A percentile compares a stretch with the other conserved stretches of the same genome.
Evolutionary conservation across 2,113 vertebrate species (phyloP).

Genomic region (Hippopotamus amphibius): DNA sequence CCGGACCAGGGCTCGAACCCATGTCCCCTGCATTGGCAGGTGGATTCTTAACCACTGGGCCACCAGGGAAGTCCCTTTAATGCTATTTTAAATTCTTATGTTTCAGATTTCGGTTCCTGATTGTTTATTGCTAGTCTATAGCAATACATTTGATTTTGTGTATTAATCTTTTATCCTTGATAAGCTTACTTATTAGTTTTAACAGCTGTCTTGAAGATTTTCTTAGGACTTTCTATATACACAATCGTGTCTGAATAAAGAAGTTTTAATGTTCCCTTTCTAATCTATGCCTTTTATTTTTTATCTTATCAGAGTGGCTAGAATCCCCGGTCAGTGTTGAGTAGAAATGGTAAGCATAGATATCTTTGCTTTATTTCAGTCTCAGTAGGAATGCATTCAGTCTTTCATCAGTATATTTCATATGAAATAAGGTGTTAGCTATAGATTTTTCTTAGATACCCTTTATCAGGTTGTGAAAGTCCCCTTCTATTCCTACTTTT

Average conservation of each 20-base stretch:
- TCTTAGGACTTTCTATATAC: background rate
- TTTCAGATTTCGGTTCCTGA: too few species aligned
- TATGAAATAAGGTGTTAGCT: background rate
- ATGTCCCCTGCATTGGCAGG: too few species aligned
- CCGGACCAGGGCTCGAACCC: too few species aligned
- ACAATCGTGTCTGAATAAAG: background rate
- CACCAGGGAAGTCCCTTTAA: too few species aligned
- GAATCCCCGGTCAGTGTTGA: background rate
- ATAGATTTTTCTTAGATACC: background rate
- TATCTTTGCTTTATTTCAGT: background rate
- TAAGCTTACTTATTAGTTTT: background rate
- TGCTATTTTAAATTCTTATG: too few species aligned
- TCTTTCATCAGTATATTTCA: background rate
- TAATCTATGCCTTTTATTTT: background rate
- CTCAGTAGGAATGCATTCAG: background rate
- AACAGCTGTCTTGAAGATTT: constrained; percentile 24
- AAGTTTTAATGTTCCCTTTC: background rate
- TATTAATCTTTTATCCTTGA: background rate
- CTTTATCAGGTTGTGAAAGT: background rate
- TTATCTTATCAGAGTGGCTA: background rate
- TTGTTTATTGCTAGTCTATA: background rate
- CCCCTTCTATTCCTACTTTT: background rate
- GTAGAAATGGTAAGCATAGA: background rate
- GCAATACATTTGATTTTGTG: background rate
- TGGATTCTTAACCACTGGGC: too few species aligned